Conservation (phyloP, 2,113 vertebrate species). For the Gambusia holbrooki region DNA sequence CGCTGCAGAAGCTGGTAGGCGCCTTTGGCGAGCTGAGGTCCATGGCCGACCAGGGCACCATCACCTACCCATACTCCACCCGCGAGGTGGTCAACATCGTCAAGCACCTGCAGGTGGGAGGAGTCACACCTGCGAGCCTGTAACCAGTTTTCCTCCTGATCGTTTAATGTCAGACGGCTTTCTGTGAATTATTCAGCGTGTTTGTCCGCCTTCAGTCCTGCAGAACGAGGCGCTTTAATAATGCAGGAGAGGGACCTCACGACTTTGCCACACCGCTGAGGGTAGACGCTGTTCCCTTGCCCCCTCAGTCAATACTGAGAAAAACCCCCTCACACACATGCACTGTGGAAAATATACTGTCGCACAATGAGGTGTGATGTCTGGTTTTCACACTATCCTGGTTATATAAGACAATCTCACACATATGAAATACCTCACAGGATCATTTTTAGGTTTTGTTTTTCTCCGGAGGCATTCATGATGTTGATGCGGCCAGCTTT, state of each 20-base stretch:
- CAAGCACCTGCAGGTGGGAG: slow-evolving; percentile 93
- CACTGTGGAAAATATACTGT: not conserved
- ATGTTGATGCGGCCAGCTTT: no score
- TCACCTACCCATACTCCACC: slow-evolving; percentile 97
- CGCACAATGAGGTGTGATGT: not conserved
- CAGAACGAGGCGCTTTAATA: slow-evolving; percentile 12
- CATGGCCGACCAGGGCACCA: slow-evolving; percentile 95
- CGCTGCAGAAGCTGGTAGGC: slow-evolving; percentile 90
- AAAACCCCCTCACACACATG: not conserved
- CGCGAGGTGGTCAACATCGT: slow-evolving; percentile 98
- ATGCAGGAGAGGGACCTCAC: not conserved
- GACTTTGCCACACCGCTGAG: no score
- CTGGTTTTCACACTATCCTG: not conserved
- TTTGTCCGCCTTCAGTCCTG: not conserved
- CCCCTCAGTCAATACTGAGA: not conserved
- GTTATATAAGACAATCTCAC: not conserved
- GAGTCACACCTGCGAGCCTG: no score
- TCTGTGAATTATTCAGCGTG: slow-evolving; percentile 7
- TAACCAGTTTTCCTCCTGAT: not conserved
- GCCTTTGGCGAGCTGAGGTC: slow-evolving; percentile 93
- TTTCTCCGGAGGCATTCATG: no score
- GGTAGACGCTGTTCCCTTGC: not conserved
- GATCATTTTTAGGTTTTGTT: no score
- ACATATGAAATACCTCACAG: no score
- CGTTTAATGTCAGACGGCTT: not conserved